Evolutionary conservation across 2,888 invertebrate species (phyloP).

Genomic region (Tetragonula carbonaria): DNA sequence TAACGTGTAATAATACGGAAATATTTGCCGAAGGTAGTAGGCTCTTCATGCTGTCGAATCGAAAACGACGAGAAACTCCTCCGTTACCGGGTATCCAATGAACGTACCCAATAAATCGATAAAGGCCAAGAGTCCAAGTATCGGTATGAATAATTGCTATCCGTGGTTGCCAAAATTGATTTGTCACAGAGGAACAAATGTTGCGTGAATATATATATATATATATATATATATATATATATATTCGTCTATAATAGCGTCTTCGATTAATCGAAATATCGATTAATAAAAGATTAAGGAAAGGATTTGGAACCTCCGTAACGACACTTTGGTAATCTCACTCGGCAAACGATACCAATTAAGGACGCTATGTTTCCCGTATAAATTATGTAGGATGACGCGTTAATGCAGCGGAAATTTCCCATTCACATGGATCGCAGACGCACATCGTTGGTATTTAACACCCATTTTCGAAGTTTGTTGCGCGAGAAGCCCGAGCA

Average conservation of each 20-base stretch:
- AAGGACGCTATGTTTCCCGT: neutral
- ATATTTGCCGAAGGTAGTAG: constrained; percentile 62
- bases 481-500: no score
- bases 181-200: neutral
- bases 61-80: constrained; percentile 39
- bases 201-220: no score
- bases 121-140: constrained; percentile 24
- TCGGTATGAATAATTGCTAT: constrained; percentile 48
- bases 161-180: neutral
- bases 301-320: neutral
- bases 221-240: no score
- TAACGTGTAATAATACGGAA: constrained; percentile 35
- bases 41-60: constrained; percentile 57
- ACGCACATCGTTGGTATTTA: neutral
- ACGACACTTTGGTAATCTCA: neutral
- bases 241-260: neutral
- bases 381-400: constrained; percentile 4
- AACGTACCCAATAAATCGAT: constrained; percentile 62
- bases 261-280: neutral
- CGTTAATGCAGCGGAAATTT: constrained; percentile 26
- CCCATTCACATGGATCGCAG: neutral
- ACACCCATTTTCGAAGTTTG: neutral
- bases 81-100: constrained; percentile 4
- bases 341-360: constrained; percentile 9
- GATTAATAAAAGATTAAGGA: neutral